Evolutionary conservation across 2,113 vertebrate species (phyloP).

Genomic region (Columbina picui): DNA sequence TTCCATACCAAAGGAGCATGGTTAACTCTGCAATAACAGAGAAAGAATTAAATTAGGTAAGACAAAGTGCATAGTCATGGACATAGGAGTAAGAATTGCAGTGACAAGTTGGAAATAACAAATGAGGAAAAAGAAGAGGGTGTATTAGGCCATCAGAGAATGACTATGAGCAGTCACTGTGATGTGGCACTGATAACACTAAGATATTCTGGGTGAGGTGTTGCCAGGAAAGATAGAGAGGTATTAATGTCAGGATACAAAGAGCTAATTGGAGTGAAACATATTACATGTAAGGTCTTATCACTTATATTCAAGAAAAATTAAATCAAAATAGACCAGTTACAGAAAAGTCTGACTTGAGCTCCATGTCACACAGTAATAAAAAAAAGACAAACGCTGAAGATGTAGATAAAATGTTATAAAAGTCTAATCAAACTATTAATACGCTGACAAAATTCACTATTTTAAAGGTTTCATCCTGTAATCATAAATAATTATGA

Average conservation of each 20-base stretch:
- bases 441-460: background rate
- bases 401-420: background rate
- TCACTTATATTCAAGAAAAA: background rate
- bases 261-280: background rate
- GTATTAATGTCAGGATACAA: background rate
- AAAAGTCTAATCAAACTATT: background rate
- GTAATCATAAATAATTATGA: background rate
- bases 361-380: background rate
- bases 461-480: background rate
- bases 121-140: background rate
- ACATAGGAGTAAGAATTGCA: background rate
- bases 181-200: background rate
- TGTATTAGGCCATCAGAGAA: background rate
- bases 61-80: background rate
- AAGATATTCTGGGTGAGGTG: background rate
- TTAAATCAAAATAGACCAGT: background rate
- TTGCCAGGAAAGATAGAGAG: background rate
- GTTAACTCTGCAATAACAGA: background rate
- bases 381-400: background rate
- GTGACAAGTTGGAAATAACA: constrained; percentile 27
- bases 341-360: background rate
- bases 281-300: background rate
- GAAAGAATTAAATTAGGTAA: background rate
- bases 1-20: background rate
- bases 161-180: constrained; percentile 22